phyloP scores from a whole-genome alignment of 2,113 vertebrate genomes.

The Pseudonaja textilis region DNA sequence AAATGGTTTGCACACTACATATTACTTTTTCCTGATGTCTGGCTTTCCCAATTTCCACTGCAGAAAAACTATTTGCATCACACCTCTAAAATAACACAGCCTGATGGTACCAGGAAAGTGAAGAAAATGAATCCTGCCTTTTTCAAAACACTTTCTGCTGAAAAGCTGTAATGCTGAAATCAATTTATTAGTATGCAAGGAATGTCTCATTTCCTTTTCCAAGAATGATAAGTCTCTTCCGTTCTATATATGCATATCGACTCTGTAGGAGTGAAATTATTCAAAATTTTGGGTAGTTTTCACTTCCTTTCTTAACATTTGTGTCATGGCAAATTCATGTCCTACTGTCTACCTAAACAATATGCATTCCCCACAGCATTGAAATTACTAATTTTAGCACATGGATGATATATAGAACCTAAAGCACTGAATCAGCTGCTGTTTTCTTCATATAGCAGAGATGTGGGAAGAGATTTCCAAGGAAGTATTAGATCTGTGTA shows the following conservation, averaged over 20 bases:
- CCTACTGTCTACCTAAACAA: conserved; percentile 19
- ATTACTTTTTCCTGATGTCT: not conserved
- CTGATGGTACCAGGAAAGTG: not conserved
- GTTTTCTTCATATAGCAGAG: conserved; percentile 3
- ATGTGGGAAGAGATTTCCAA: conserved; percentile 14
- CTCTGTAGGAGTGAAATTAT: accelerated
- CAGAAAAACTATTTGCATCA: not conserved
- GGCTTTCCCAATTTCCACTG: not conserved
- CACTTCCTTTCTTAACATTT: not conserved
- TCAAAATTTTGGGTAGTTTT: not conserved
- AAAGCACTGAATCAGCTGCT: conserved; percentile 43
- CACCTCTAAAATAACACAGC: not conserved
- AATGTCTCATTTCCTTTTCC: not conserved
- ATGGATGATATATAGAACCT: conserved; percentile 31
- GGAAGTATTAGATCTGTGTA: not conserved
- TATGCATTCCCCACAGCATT: accelerated
- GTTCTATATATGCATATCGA: not conserved
- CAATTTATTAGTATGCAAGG: not conserved
- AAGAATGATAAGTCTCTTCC: not conserved
- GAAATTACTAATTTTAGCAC: conserved; percentile 63
- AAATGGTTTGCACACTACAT: not conserved
- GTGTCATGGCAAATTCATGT: not conserved
- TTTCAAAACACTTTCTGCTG: not conserved
- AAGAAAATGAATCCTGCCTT: not conserved
- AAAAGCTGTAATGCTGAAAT: not conserved